These are phyloP conservation scores for Polypterus senegalus DNA, from an alignment of 2,113 vertebrate genomes.

Conservation along the genomic window DNA sequence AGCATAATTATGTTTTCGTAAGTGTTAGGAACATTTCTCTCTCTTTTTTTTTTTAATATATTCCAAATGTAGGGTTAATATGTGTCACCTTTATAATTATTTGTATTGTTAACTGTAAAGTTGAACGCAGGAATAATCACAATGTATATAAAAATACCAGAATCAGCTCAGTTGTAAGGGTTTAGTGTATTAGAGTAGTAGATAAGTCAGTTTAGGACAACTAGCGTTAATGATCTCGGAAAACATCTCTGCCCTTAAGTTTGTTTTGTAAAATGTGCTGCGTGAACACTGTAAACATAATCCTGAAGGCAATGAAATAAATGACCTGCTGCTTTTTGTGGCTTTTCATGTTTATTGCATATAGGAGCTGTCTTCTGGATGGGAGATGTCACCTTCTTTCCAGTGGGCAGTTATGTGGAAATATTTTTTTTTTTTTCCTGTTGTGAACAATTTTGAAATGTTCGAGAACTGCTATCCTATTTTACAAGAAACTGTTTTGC, in stretches of 20 bases:
- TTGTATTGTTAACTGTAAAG: slow-evolving; percentile 42
- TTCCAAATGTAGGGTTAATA: slow-evolving; percentile 41
- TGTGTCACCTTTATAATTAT: slow-evolving; percentile 54
- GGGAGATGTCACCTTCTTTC: no score
- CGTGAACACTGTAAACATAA: slow-evolving; percentile 39
- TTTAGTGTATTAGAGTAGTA: slow-evolving; percentile 16
- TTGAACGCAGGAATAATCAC: slow-evolving; percentile 39
- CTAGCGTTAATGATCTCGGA: slow-evolving; percentile 7
- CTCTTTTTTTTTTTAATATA: slow-evolving; percentile 46
- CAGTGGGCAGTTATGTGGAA: no score
- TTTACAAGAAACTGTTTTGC: no score
- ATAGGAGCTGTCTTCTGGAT: no score
- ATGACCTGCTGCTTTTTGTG: slow-evolving; percentile 68
- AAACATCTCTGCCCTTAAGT: slow-evolving; percentile 28
- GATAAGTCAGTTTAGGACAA: slow-evolving; percentile 12
- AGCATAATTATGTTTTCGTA: slow-evolving; percentile 38
- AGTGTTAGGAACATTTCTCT: slow-evolving; percentile 31
- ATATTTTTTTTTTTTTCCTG: no score
- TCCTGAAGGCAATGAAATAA: slow-evolving; percentile 68
- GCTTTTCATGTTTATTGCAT: slow-evolving; percentile 13
- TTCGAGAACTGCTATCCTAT: no score
- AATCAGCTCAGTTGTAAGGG: slow-evolving; percentile 31
- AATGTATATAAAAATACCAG: slow-evolving; percentile 43
- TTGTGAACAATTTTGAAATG: no score
- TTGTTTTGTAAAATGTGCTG: slow-evolving; percentile 32